These are phyloP conservation scores for Muntiacus muntjak DNA, from an alignment of 2,113 vertebrate species.

Conservation along the genomic window DNA sequence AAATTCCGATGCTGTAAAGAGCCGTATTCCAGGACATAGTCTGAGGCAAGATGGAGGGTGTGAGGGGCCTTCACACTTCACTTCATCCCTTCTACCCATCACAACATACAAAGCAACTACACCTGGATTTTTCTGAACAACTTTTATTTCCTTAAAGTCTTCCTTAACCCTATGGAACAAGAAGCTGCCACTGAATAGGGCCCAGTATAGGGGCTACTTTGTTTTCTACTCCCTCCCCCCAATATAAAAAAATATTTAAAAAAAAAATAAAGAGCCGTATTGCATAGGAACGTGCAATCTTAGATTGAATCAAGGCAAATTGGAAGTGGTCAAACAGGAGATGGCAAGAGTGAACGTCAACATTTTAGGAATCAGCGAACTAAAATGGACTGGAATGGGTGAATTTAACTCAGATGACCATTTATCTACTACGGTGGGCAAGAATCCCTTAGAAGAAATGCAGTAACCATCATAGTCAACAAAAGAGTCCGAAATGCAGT, in stretches of 20 bases:
- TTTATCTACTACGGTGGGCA: not conserved
- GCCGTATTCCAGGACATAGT: not conserved
- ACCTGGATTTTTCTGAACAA: too few species aligned
- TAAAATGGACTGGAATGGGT: not conserved
- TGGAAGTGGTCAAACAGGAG: not conserved
- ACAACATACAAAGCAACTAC: too few species aligned
- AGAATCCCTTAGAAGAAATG: not conserved
- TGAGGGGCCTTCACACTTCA: too few species aligned
- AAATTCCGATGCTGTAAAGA: not conserved
- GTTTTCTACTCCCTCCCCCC: too few species aligned
- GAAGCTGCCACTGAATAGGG: too few species aligned
- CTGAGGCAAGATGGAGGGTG: too few species aligned
- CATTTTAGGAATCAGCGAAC: not conserved
- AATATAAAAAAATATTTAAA: too few species aligned
- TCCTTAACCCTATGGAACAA: too few species aligned
- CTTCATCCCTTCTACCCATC: too few species aligned
- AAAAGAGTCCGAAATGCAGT: not conserved
- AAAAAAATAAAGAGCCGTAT: not conserved
- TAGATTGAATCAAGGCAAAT: not conserved
- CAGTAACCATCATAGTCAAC: not conserved
- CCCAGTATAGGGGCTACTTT: too few species aligned
- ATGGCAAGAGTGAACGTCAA: not conserved
- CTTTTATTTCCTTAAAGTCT: too few species aligned
- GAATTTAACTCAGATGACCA: not conserved
- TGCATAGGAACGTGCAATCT: not conserved